Evolutionary conservation across 2,113 vertebrate genomes (phyloP).

Genomic region (Eulacestoma nigropectus): DNA sequence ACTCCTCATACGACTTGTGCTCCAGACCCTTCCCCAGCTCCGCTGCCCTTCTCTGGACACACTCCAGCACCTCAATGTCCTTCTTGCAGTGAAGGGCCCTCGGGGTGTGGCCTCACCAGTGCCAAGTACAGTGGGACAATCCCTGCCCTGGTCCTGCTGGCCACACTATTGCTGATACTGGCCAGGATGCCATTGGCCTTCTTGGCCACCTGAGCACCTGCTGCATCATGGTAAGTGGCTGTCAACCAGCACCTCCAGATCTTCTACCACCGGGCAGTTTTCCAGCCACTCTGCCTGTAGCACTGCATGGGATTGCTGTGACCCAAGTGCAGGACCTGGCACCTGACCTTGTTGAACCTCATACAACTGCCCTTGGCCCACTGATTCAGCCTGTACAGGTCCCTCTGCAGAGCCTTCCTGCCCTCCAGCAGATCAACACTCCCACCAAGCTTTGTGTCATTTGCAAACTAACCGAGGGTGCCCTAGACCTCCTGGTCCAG

Average conservation of each 20-base stretch:
- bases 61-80: background rate
- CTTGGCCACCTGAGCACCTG: background rate
- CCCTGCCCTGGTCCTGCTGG: background rate
- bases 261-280: background rate
- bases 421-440: background rate
- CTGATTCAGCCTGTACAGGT: background rate
- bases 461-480: background rate
- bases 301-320: background rate
- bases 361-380: background rate
- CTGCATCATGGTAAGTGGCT: background rate
- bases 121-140: background rate
- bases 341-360: background rate
- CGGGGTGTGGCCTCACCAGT: background rate
- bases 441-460: background rate
- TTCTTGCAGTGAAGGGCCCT: background rate
- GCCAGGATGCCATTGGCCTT: background rate
- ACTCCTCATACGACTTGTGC: background rate
- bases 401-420: background rate
- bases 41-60: background rate
- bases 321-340: background rate
- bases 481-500: background rate
- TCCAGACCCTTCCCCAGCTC: background rate
- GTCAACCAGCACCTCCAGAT: background rate
- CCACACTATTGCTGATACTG: background rate
- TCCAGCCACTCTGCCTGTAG: background rate